Evolutionary conservation across 2,797 vertebrate species (phyloP).

Genomic region (Gallinago nigripennis): DNA sequence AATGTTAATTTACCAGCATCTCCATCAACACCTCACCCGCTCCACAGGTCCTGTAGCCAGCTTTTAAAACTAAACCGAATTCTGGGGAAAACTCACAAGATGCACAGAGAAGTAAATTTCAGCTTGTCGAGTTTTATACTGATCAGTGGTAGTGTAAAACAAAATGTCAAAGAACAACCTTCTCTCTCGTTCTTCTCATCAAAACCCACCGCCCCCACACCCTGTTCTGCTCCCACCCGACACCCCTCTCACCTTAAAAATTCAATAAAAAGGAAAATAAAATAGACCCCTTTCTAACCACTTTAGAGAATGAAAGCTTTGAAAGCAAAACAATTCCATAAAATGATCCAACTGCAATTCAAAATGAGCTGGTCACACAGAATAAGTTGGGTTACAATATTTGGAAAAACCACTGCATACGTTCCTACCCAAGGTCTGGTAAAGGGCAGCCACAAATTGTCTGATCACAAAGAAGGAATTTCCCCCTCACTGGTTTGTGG

Average conservation of each 20-base stretch:
- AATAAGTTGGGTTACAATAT: constrained; percentile 35
- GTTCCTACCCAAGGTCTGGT: constrained; percentile 21
- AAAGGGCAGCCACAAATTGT: constrained; percentile 60
- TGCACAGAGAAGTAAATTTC: constrained; percentile 49
- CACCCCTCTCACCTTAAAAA: constrained; percentile 42
- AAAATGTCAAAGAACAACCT: constrained; percentile 10
- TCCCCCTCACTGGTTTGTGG: constrained; percentile 37
- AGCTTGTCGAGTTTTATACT: constrained; percentile 46
- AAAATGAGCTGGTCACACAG: constrained; percentile 14
- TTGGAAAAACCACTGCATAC: constrained; percentile 53
- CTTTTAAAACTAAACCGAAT: constrained; percentile 67
- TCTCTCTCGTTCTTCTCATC: not conserved
- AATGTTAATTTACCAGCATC: constrained; percentile 42
- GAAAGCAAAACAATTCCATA: constrained; percentile 57
- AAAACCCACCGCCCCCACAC: not conserved
- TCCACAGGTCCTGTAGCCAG: constrained; percentile 44
- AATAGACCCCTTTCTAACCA: constrained; percentile 21
- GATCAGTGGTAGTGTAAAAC: constrained; percentile 21
- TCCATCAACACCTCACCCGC: constrained; percentile 58
- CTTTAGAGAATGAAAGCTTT: constrained; percentile 31
- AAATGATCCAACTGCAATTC: constrained; percentile 43
- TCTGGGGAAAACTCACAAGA: constrained; percentile 42
- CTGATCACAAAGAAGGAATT: constrained; percentile 65
- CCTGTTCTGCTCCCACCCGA: not conserved
- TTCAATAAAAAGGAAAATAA: constrained; percentile 39